Evolutionary conservation across 2,113 vertebrate species (phyloP), one percentile per base, ranked within the genome.

Genomic region (Serinus canaria): DNA sequence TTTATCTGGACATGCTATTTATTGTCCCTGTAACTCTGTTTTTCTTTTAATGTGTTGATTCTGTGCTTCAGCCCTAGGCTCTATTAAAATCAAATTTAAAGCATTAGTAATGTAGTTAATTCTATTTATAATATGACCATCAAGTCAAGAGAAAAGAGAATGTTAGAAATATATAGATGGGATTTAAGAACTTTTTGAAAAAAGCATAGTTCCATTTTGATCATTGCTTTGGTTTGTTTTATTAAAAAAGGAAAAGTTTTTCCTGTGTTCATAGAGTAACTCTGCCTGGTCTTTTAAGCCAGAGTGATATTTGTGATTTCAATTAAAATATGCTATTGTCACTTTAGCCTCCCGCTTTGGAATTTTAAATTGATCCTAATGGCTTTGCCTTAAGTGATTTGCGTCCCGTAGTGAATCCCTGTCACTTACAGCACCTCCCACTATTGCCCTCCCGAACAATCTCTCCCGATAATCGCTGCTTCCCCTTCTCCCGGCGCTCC

Each of bases 1-100:
- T 96, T 97, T 97, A 92, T 93, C 94, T 97, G 90, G 86, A 94
- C 74, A 44, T 74, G 62, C 90, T 96, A 95, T 95, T 97, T 97
- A 95, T 82, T 94, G 96, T 96, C 91, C 87, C 37, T 88, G 20
- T 73, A 95, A 90, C 89, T 92, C 72, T 93, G 72, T 91, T 96
- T 92, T 97, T 94, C 89, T 96, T 97, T 92, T 94, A 96, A 95
- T 30, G 84, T 63, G 87, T 90, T 96, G 92, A 95, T 97, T 95
- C 66, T 67, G 74, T 83, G 62, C 82, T 62, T 94, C 83, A 94
- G 95, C 89, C 87, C 47, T 83, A 94, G 94, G 93, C 92, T 37
- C 94, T 72, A 96, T 91, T 97, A 97, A 98, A 98, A 97, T 96
- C 91, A 97, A 95, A 97, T 97, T 97, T 94, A 97, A 97, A 96